Evolutionary conservation across 2,113 vertebrate species (phyloP).

Genomic region (cat (Felis catus)): F.catus_Fca126_mat1.0 CM031420.1:73722501-73723000

Average conservation of each 20-base stretch:
- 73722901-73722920: neutral
- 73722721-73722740: neutral
- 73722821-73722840: neutral
- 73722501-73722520: no score
- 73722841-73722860: neutral
- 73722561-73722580: no score
- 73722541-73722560: no score
- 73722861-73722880: neutral
- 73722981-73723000: no score
- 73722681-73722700: neutral
- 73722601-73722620: no score
- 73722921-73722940: neutral
- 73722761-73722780: neutral
- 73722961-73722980: no score
- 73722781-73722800: neutral
- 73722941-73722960: neutral
- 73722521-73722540: no score
- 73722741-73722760: neutral
- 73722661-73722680: neutral
- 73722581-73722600: no score
- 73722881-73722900: rapidly evolving
- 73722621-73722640: neutral
- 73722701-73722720: neutral
- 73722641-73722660: neutral
- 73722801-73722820: neutral